These are phyloP conservation scores for Albula goreensis DNA, from an alignment of 2,113 vertebrate genomes.

Conservation along the genomic window DNA sequence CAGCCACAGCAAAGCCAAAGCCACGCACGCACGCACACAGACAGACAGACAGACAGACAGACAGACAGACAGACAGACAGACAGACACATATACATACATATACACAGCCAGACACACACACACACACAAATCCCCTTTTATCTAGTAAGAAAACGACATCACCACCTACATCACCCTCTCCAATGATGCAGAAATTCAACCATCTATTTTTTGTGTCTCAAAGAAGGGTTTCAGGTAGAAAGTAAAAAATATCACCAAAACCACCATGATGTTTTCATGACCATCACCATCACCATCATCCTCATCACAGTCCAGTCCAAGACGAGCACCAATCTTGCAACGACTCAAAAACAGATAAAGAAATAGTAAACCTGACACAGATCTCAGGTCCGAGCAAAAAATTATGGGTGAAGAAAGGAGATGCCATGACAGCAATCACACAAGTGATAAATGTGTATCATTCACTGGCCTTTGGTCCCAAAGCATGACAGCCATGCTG, in stretches of 20 bases:
- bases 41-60: background rate
- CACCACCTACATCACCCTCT: background rate
- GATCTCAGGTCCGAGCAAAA: background rate
- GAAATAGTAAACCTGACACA: background rate
- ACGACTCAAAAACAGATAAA: background rate
- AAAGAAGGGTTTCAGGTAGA: too few species aligned
- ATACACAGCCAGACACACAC: too few species aligned
- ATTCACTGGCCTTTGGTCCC: background rate
- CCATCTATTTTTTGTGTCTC: too few species aligned
- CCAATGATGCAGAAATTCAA: background rate
- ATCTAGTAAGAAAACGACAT: background rate
- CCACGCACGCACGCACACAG: background rate
- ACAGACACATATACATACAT: too few species aligned
- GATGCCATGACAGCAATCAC: background rate
- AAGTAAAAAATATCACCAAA: background rate
- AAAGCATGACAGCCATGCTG: background rate
- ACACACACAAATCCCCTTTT: background rate
- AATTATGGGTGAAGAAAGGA: too few species aligned
- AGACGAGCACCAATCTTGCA: too few species aligned
- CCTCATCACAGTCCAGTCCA: background rate
- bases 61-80: too few species aligned
- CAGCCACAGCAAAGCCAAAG: background rate
- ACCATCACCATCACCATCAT: background rate
- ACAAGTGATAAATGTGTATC: background rate
- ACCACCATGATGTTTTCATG: background rate